These are phyloP conservation scores for Diorhabda elongata DNA, from an alignment of 1,140 invertebrate species.

Conservation along the genomic window DNA sequence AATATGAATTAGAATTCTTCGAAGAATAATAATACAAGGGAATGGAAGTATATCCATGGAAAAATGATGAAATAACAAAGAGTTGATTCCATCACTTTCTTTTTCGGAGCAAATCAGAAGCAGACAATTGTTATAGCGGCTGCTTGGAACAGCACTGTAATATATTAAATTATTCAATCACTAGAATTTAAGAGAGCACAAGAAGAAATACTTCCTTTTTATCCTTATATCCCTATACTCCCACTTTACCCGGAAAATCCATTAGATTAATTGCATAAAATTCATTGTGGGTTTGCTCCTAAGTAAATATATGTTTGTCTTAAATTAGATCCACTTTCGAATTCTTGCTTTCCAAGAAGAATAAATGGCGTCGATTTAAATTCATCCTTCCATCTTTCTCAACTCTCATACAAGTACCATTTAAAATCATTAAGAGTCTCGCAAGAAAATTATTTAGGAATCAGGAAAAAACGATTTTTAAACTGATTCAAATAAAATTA, in stretches of 20 bases:
- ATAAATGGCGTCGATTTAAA: background rate
- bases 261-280: constrained; percentile 3
- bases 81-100: too few species aligned
- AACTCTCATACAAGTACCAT: background rate
- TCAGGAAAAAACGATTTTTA: too few species aligned
- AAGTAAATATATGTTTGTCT: constrained; percentile 3
- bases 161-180: background rate
- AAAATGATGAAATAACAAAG: too few species aligned
- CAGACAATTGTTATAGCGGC: background rate
- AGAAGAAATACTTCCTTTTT: background rate
- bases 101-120: too few species aligned
- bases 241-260: background rate
- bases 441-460: too few species aligned
- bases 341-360: background rate
- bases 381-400: background rate
- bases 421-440: too few species aligned
- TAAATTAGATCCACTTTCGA: background rate
- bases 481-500: too few species aligned
- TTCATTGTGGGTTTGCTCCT: constrained; percentile 1
- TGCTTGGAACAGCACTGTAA: background rate
- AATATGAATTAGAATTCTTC: too few species aligned
- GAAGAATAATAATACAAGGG: too few species aligned
- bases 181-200: background rate
- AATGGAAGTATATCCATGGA: too few species aligned
- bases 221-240: background rate